Conservation (phyloP, 2,888 invertebrate species). For the Caenorhabditis afra region DNA sequence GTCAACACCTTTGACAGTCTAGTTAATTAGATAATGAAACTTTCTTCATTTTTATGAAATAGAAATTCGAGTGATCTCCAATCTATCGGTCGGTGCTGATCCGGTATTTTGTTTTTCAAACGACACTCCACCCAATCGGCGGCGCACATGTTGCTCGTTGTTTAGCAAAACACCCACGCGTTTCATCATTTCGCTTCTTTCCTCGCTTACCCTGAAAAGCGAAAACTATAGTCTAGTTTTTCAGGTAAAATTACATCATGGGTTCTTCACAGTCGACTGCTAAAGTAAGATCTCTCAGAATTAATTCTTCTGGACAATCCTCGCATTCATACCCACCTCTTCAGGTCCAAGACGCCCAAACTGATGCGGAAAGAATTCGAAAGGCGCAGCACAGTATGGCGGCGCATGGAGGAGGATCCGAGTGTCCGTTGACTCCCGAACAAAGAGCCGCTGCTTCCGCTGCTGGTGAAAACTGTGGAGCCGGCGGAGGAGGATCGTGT, state of each 20-base stretch:
- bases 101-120: slow-evolving; percentile 12
- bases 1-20: slow-evolving; percentile 21
- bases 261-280: slow-evolving; percentile 63
- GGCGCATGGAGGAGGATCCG: slow-evolving; percentile 50
- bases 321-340: background rate
- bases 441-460: slow-evolving; percentile 45
- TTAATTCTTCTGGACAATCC: background rate
- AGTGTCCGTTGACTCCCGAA: slow-evolving; percentile 58
- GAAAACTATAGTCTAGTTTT: slow-evolving; percentile 47
- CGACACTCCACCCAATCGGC: slow-evolving; percentile 49
- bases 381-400: slow-evolving; percentile 55
- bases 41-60: too few species aligned
- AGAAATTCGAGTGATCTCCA: too few species aligned
- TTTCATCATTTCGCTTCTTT: slow-evolving; percentile 42
- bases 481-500: slow-evolving; percentile 57
- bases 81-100: too few species aligned
- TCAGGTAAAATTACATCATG: slow-evolving; percentile 53
- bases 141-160: slow-evolving; percentile 15
- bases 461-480: background rate
- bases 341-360: slow-evolving; percentile 48
- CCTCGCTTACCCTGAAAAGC: background rate
- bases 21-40: slow-evolving; percentile 19
- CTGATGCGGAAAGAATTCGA: slow-evolving; percentile 49
- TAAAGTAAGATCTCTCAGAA: slow-evolving; percentile 16
- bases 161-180: slow-evolving; percentile 10